Evolutionary conservation across 2,888 invertebrate genomes (phyloP).

Genomic region (Lagria hirta): DNA sequence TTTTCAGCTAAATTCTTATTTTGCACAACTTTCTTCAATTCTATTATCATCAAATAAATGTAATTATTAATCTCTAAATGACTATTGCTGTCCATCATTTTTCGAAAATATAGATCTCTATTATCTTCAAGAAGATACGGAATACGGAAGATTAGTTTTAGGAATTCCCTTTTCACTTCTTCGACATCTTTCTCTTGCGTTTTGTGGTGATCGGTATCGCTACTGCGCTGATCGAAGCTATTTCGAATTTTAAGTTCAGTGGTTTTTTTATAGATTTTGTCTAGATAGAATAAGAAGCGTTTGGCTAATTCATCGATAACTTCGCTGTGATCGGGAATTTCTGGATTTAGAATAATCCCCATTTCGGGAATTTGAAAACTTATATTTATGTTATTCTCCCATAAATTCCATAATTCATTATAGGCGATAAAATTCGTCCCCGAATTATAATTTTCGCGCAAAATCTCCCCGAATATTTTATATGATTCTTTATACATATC

Average conservation of each 20-base stretch:
- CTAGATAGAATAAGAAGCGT: slow-evolving; percentile 17
- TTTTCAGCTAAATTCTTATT: slow-evolving; percentile 3
- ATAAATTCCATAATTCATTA: slow-evolving; percentile 34
- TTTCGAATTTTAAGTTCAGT: slow-evolving; percentile 4
- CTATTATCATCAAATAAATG: slow-evolving; percentile 18
- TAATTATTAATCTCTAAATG: slow-evolving; percentile 22
- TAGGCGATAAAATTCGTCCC: slow-evolving; percentile 26
- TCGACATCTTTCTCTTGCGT: slow-evolving; percentile 3
- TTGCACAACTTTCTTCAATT: slow-evolving; percentile 19
- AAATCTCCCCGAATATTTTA: slow-evolving; percentile 23
- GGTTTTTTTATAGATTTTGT: slow-evolving; percentile 14
- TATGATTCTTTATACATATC: slow-evolving; percentile 34
- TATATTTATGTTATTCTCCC: slow-evolving; percentile 40
- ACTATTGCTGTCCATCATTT: slow-evolving; percentile 17
- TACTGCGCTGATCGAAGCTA: neutral
- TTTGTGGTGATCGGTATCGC: neutral
- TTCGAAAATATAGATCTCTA: slow-evolving; percentile 16
- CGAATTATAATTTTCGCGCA: slow-evolving; percentile 7
- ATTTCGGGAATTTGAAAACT: slow-evolving; percentile 60
- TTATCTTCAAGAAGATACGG: slow-evolving; percentile 24
- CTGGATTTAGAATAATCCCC: slow-evolving; percentile 59
- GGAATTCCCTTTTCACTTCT: slow-evolving; percentile 14
- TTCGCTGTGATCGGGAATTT: slow-evolving; percentile 55
- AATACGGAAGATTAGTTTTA: slow-evolving; percentile 19
- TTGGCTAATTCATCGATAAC: slow-evolving; percentile 47